Base-by-base conservation (phyloP, 2,888 invertebrate species). In the Nebria salina region DNA sequence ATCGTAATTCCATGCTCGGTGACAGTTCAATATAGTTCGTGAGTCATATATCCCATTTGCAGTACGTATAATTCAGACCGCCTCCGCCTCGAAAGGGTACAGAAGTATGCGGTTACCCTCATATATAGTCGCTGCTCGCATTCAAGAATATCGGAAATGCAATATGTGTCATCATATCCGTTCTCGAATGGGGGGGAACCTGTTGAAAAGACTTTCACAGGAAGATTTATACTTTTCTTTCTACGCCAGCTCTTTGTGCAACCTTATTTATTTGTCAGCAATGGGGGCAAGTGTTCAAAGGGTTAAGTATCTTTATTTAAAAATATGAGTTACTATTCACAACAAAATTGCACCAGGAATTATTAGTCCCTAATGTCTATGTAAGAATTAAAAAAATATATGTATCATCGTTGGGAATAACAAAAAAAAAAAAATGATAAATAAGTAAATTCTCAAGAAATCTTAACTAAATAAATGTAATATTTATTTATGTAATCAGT, bases 1-100 rank as follows among this genome's bases (percentile, higher is more conserved):
- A 77, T 77, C 72, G 72, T 72, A 70, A 65, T 66, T 74, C 74
- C 79, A 68, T 70, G 34, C 70, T 13, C 25, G 70, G 70, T 70
- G 70, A 70, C 70, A 70, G 70, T 70, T 34, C 34, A 70, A 70
- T 70, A 70, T 70, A 26, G 70, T 70, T 70, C 70, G 70, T 70
- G 70, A 70, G 70, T 70, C 70, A 70, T 25, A 54, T 54, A 54
- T 54, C 54, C 54, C 13, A 54, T 54, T 54, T 13, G 34, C 34
- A 34, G 34, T 34, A 34, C 34, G 34, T 34, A 34, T 34, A 34
- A 34, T 34, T 34, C 34, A 34, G 4, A 34, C 34, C 34, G 5
- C 54, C 54, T 54, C 54, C 54, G 54, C 54, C 54, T 54, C 54
- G 54, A 54, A 54, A 54, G 54, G 54, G 54, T 54, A 7, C 54